Evolutionary conservation across 2,113 vertebrate genomes (phyloP).

Genomic region (Grus americana): DNA sequence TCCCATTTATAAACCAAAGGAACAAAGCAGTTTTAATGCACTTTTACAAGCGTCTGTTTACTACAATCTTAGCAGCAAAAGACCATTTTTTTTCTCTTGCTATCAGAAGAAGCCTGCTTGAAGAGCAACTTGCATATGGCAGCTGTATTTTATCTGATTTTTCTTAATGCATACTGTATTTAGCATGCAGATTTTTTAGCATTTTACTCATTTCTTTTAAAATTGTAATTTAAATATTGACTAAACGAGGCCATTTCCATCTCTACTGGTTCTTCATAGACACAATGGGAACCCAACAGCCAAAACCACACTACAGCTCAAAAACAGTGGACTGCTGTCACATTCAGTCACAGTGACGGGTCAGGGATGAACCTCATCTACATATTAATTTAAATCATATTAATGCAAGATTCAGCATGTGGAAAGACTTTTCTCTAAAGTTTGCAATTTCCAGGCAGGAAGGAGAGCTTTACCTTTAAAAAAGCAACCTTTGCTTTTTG

Average conservation of each 20-base stretch:
- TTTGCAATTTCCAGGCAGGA: not conserved
- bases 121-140: not conserved
- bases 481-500: not conserved
- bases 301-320: not conserved
- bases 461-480: not conserved
- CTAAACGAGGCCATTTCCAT: not conserved
- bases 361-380: not conserved
- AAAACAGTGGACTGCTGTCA: not conserved
- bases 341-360: not conserved
- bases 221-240: not conserved
- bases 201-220: not conserved
- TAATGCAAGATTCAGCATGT: not conserved
- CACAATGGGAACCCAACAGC: not conserved
- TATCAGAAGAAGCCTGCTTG: not conserved
- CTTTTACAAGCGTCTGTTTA: constrained; percentile 34
- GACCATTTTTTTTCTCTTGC: not conserved
- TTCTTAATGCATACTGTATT: not conserved
- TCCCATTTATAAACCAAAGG: constrained; percentile 36
- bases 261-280: not conserved
- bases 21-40: constrained; percentile 16
- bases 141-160: not conserved
- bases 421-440: constrained; percentile 16
- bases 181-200: not conserved
- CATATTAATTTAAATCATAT: not conserved
- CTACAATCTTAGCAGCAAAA: not conserved